Conservation (phyloP, 2,888 invertebrate species). For the Mechanitis mazaeus region DNA sequence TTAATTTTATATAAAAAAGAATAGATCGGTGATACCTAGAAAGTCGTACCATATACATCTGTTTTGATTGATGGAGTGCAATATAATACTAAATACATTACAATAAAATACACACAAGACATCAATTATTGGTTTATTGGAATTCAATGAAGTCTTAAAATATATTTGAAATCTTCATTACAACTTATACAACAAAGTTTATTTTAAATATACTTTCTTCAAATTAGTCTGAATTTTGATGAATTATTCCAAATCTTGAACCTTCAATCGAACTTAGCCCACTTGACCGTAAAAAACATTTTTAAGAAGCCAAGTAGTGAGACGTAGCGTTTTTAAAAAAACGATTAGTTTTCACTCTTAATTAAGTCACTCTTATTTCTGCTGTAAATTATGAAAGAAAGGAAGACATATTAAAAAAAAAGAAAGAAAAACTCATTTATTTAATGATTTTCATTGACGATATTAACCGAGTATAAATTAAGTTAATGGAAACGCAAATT, state of each 20-base stretch:
- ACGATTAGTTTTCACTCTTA: neutral
- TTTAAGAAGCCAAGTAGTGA: conserved; percentile 4
- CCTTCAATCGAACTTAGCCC: conserved; percentile 16
- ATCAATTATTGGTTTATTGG: too few relatives aligned
- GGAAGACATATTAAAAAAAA: neutral
- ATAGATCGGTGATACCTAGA: too few relatives aligned
- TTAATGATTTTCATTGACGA: neutral
- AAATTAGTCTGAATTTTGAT: conserved; percentile 19
- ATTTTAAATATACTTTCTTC: conserved; percentile 7
- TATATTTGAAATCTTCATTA: too few relatives aligned
- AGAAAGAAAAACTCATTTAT: neutral
- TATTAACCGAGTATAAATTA: conserved; percentile 4
- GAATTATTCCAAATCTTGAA: conserved; percentile 14
- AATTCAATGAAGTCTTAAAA: too few relatives aligned
- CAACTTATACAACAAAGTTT: conserved; percentile 11
- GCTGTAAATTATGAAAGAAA: neutral
- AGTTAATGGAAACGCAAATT: neutral
- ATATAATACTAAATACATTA: too few relatives aligned
- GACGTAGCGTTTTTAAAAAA: conserved; percentile 8
- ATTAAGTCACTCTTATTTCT: neutral
- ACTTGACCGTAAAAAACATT: conserved; percentile 12
- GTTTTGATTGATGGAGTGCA: too few relatives aligned
- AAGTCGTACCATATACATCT: too few relatives aligned
- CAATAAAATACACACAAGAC: too few relatives aligned
- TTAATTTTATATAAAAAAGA: too few relatives aligned